Evolutionary conservation across 2,797 vertebrate species (phyloP).

Genomic region (Falco naumanni): DNA sequence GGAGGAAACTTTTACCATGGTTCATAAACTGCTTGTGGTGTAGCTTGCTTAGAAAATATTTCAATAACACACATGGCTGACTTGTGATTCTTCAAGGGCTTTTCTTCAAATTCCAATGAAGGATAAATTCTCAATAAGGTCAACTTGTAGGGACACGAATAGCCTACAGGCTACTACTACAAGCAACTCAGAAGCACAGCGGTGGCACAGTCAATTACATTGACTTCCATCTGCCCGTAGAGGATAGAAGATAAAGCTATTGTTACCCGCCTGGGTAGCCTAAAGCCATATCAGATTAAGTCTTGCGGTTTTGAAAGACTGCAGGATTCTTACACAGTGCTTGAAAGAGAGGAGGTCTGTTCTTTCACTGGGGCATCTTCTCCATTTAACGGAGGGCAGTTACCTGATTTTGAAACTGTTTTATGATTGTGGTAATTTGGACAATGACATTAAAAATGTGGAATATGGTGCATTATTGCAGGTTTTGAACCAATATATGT

Average conservation of each 20-base stretch:
- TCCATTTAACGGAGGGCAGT: background rate
- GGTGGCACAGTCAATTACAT: constrained; percentile 51
- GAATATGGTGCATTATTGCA: background rate
- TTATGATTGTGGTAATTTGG: background rate
- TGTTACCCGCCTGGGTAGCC: constrained; percentile 52
- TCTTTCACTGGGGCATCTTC: background rate
- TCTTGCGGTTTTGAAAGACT: constrained; percentile 34
- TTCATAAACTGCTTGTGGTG: constrained; percentile 11
- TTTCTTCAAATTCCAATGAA: constrained; percentile 33
- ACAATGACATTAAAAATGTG: background rate
- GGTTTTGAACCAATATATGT: background rate
- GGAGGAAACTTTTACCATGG: constrained; percentile 46
- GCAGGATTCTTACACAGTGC: background rate
- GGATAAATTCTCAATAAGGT: constrained; percentile 43
- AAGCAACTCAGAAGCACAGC: background rate
- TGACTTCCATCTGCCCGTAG: constrained; percentile 35
- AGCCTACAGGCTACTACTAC: constrained; percentile 33
- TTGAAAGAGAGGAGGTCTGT: background rate
- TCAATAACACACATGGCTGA: constrained; percentile 54
- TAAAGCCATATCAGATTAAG: constrained; percentile 35
- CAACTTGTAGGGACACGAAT: constrained; percentile 35
- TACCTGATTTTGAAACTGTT: background rate
- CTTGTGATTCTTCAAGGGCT: constrained; percentile 54
- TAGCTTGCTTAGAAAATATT: constrained; percentile 36
- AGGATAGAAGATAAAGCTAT: constrained; percentile 52